Evolutionary conservation across 1,140 invertebrate species (phyloP).

Genomic region (Dolichoris vasculosae): DNA sequence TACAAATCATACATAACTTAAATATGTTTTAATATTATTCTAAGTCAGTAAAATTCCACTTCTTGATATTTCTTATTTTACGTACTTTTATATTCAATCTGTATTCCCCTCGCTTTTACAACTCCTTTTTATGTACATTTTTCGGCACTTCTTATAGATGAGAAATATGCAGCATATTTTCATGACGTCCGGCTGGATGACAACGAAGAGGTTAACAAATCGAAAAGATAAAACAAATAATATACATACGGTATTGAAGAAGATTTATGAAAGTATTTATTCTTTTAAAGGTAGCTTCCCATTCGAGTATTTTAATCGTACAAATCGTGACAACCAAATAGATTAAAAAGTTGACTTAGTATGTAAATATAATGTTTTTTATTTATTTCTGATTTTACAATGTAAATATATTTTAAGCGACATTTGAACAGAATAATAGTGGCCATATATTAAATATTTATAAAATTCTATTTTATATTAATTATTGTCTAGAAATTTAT

Average conservation of each 20-base stretch:
- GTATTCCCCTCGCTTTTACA: constrained; percentile 10
- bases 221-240: neutral
- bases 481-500: no score
- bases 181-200: constrained; percentile 25
- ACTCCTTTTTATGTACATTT: constrained; percentile 39
- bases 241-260: neutral
- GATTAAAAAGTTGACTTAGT: no score
- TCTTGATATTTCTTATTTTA: constrained; percentile 12
- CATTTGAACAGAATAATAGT: no score
- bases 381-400: no score
- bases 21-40: neutral
- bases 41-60: constrained; percentile 7
- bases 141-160: constrained; percentile 44
- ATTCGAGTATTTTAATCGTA: no score
- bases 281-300: no score
- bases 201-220: neutral
- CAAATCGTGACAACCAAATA: no score
- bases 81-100: constrained; percentile 7
- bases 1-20: neutral
- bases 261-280: neutral
- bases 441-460: no score
- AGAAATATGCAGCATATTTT: constrained; percentile 17
- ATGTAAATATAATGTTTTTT: no score
- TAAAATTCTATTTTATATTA: no score
- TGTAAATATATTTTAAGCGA: no score